Evolutionary conservation across 2,113 vertebrate genomes (phyloP), one percentile per base, ranked within the genome.

Genomic region (Oostethus manadensis): DNA sequence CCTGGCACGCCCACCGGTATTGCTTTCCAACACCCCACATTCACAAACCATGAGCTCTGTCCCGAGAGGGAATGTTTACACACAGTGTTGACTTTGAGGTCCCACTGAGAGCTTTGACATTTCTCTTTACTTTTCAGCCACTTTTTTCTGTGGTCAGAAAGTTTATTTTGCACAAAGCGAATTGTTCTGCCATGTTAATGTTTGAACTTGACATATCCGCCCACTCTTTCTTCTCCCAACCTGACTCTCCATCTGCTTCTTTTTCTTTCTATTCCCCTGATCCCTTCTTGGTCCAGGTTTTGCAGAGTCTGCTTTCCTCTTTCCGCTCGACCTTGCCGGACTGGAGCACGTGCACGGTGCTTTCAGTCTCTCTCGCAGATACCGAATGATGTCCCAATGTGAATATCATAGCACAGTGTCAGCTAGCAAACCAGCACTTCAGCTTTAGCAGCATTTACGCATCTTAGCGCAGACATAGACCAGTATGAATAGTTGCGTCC

Each of bases 231-330:
- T 4, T 42, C 38, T 14, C 38, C 38, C 38, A 42, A 6, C 13
- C 13, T 42, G 38, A 42, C 38, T 42, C 47, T 14, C 17, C 22
- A 62, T 71, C 56, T 21, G 11, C 33, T 38, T 62, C 55, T 16
- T 23, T 55, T 47, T 65, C 23, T 38, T 20, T 49, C 47, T 64
- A 68, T 61, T 79, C 58, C 71, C 64, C 68, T 71, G 15, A 60
- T 56, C 71, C 74, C 69, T 35, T 82, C 83, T 83, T 88, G 92
- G 92, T 91, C 92, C 94, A 91, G 90, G 88, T 93, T 94, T 93
- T 93, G 91, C 93, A 90, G 93, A 92, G 83, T 93, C 93, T 86
- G 91, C 92, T 91, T 92, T 93, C 89, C 93, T 93, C 89, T 92
- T 86, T 93, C 84, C 87, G 49, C 90, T 95, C 87, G 90, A 94